Evolutionary conservation across 2,888 invertebrate species (phyloP).

Genomic region (Elmis aenea): DNA sequence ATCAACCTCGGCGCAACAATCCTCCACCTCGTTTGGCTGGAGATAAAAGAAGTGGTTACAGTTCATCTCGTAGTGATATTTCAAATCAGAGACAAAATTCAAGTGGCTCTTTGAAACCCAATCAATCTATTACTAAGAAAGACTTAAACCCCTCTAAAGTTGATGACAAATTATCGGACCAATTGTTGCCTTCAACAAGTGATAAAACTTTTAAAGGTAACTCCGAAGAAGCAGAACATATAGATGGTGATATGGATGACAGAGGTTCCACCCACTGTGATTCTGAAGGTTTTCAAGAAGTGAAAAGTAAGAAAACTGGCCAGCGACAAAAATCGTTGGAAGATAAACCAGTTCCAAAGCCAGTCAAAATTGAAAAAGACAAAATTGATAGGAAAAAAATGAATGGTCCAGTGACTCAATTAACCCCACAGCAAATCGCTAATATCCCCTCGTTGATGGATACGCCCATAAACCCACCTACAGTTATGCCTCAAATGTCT

Average conservation of each 20-base stretch:
- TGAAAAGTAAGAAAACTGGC: conserved; percentile 70
- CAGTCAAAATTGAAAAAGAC: conserved; percentile 36
- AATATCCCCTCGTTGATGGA: conserved; percentile 50
- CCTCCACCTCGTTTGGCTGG: conserved; percentile 30
- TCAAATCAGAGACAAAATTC: conserved; percentile 37
- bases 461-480: conserved; percentile 49
- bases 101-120: conserved; percentile 31
- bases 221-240: conserved; percentile 30
- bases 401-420: conserved; percentile 19
- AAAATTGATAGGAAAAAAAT: conserved; percentile 20
- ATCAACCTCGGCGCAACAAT: conserved; percentile 28
- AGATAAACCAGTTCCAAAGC: conserved; percentile 34
- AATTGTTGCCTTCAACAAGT: conserved; percentile 46
- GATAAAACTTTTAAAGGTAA: conserved; percentile 34
- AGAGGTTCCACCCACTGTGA: conserved; percentile 45
- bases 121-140: conserved; percentile 6
- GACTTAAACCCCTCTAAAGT: conserved; percentile 8
- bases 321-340: conserved; percentile 48
- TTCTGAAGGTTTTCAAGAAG: conserved; percentile 78
- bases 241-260: conserved; percentile 38
- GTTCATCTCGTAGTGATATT: conserved; percentile 20
- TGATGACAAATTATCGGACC: conserved; percentile 35
- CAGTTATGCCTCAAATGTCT: conserved; percentile 37
- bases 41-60: conserved; percentile 33
- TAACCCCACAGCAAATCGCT: conserved; percentile 44